These are phyloP conservation scores for Thripadectes ignobilis DNA, from an alignment of 2,797 vertebrate species.

Conservation along the genomic window DNA sequence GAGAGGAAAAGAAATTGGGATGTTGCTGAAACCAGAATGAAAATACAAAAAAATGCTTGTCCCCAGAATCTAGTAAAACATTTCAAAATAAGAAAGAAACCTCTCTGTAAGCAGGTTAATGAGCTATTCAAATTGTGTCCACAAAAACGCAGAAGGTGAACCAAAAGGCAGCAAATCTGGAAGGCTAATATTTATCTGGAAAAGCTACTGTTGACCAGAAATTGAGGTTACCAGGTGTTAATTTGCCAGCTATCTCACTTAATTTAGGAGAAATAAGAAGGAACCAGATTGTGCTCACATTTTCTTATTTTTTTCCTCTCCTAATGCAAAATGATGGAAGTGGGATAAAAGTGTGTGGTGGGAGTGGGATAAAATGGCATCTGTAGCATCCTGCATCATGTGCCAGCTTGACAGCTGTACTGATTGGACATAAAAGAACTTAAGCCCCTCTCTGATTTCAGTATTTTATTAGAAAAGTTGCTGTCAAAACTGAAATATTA, in stretches of 20 bases:
- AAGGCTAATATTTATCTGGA: not conserved
- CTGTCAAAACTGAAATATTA: not conserved
- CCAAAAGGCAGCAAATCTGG: not conserved
- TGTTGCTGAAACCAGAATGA: not conserved
- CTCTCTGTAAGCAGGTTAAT: slow-evolving; percentile 5
- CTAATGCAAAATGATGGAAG: not conserved
- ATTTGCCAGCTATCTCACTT: not conserved
- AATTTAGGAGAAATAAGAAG: not conserved
- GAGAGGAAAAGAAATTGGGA: not conserved
- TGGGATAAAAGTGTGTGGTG: not conserved
- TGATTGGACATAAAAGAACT: not conserved
- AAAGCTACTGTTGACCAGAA: not conserved
- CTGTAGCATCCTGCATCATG: not conserved
- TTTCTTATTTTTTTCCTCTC: not conserved
- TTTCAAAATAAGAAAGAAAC: slow-evolving; percentile 15
- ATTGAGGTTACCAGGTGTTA: slow-evolving; percentile 26
- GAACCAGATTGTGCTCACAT: not conserved
- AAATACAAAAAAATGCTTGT: not conserved
- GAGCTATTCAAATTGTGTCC: not conserved
- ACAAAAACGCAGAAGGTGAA: not conserved
- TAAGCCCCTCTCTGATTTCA: not conserved
- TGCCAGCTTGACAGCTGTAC: not conserved
- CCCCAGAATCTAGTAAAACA: not conserved
- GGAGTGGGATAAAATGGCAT: not conserved
- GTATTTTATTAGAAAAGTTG: not conserved